A percentile compares a stretch with the other conserved stretches of the same genome.
Evolutionary conservation across 2,888 invertebrate species (phyloP).

Genomic region (Plebejus melissa): DNA sequence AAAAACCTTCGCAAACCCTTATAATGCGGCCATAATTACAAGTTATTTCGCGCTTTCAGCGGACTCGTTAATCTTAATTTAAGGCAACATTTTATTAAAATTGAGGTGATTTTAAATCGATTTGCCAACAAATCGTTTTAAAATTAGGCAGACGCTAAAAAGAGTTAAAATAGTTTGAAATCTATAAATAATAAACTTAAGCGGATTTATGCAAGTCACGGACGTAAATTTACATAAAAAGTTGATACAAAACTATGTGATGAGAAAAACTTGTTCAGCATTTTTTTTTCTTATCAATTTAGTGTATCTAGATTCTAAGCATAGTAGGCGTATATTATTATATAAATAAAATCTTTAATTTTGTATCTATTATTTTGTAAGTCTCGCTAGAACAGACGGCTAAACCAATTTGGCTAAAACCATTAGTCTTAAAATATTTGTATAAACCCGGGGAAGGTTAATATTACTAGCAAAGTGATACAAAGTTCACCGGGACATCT

Average conservation of each 20-base stretch:
- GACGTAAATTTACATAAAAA: not conserved
- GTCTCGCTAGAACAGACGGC: too few species aligned
- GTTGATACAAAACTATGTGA: not conserved
- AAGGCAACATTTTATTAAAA: slow-evolving; percentile 27
- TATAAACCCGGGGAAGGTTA: too few species aligned
- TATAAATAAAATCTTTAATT: too few species aligned
- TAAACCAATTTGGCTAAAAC: too few species aligned
- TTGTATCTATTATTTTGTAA: too few species aligned
- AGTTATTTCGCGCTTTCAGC: slow-evolving; percentile 26
- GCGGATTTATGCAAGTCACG: not conserved
- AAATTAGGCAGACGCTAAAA: not conserved
- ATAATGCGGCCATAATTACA: slow-evolving; percentile 29
- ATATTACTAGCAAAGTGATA: too few species aligned
- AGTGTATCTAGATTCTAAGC: not conserved
- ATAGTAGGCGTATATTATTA: too few species aligned
- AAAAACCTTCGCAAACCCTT: slow-evolving; percentile 21
- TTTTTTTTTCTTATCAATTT: not conserved
- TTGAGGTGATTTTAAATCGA: slow-evolving; percentile 29
- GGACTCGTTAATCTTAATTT: slow-evolving; percentile 34
- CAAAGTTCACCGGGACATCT: too few species aligned
- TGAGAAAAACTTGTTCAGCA: not conserved
- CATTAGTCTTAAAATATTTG: too few species aligned
- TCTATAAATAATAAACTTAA: not conserved
- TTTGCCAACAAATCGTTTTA: slow-evolving; percentile 25
- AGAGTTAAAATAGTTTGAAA: not conserved